A percentile compares a stretch with the other conserved stretches of the same genome.
phyloP scores from a whole-genome alignment of 2,113 vertebrate genomes.

The Forbesichthys papilliferus region DNA sequence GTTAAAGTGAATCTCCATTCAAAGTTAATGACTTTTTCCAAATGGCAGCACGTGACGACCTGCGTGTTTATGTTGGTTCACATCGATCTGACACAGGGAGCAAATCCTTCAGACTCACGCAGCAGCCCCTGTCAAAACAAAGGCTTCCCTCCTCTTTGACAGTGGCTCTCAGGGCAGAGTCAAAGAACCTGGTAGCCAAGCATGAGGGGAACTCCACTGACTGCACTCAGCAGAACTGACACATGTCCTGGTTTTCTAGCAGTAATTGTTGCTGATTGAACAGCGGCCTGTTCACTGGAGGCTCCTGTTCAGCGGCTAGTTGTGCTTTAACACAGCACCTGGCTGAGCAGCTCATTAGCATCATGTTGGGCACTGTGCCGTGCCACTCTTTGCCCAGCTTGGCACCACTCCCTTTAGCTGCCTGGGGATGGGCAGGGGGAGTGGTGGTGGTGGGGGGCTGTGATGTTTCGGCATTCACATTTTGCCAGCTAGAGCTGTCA shows the following conservation, averaged over 20 bases:
- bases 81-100: constrained; percentile 50
- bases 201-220: constrained; percentile 21
- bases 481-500: constrained; percentile 59
- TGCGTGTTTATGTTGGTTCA: constrained; percentile 50
- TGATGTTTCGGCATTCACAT: constrained; percentile 61
- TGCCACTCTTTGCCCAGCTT: constrained; percentile 43
- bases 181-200: constrained; percentile 24
- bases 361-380: constrained; percentile 54
- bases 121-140: constrained; percentile 43
- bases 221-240: constrained; percentile 23
- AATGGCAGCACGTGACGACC: constrained; percentile 48
- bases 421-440: not conserved
- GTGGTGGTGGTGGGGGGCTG: constrained; percentile 8
- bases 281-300: constrained; percentile 36
- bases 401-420: constrained; percentile 29
- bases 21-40: constrained; percentile 59
- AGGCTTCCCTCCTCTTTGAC: constrained; percentile 37
- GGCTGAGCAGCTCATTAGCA: constrained; percentile 41
- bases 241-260: constrained; percentile 18
- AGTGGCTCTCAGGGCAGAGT: constrained; percentile 21
- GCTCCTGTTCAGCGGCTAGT: constrained; percentile 34
- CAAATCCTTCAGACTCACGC: constrained; percentile 32
- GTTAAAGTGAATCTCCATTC: constrained; percentile 52
- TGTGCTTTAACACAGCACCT: constrained; percentile 59
- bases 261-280: constrained; percentile 37